phyloP scores from a whole-genome alignment of 2,888 invertebrate genomes.

The Liopterus haemorrhoidalis region DNA sequence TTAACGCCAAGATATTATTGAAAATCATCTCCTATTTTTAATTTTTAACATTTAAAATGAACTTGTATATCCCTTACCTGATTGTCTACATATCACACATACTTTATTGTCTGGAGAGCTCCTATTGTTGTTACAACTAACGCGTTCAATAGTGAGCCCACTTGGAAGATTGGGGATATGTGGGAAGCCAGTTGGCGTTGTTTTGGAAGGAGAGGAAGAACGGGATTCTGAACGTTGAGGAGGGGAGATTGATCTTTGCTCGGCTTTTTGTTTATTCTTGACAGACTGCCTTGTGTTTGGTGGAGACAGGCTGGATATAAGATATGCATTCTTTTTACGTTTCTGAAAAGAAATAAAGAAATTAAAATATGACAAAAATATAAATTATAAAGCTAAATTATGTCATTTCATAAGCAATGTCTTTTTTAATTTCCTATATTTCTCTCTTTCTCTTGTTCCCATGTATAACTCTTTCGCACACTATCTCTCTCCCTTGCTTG shows the following conservation, averaged over 20 bases:
- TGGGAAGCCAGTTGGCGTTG: slow-evolving; percentile 28
- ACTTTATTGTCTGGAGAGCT: slow-evolving; percentile 41
- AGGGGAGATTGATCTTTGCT: slow-evolving; percentile 31
- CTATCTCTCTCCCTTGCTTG: too few species aligned
- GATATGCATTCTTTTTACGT: slow-evolving; percentile 46
- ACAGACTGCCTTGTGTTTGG: slow-evolving; percentile 49
- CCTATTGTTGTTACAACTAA: slow-evolving; percentile 42
- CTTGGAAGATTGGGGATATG: slow-evolving; percentile 50
- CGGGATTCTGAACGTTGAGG: slow-evolving; percentile 32
- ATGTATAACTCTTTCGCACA: too few species aligned
- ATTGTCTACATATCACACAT: slow-evolving; percentile 31
- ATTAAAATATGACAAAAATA: background rate
- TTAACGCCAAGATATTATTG: background rate
- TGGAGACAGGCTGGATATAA: slow-evolving; percentile 47
- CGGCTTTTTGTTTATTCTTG: slow-evolving; percentile 38
- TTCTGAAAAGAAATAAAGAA: slow-evolving; percentile 42
- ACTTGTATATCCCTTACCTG: slow-evolving; percentile 11
- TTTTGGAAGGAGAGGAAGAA: slow-evolving; percentile 32
- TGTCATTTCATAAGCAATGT: background rate
- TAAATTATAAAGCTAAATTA: slow-evolving; percentile 2
- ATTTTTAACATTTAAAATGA: background rate
- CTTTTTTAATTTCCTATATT: slow-evolving; percentile 2
- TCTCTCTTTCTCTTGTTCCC: too few species aligned
- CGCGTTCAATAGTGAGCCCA: slow-evolving; percentile 50
- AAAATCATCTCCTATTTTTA: background rate